These are phyloP conservation scores for Melitaea cinxia DNA, from an alignment of 1,140 invertebrate species.

Conservation along the genomic window DNA sequence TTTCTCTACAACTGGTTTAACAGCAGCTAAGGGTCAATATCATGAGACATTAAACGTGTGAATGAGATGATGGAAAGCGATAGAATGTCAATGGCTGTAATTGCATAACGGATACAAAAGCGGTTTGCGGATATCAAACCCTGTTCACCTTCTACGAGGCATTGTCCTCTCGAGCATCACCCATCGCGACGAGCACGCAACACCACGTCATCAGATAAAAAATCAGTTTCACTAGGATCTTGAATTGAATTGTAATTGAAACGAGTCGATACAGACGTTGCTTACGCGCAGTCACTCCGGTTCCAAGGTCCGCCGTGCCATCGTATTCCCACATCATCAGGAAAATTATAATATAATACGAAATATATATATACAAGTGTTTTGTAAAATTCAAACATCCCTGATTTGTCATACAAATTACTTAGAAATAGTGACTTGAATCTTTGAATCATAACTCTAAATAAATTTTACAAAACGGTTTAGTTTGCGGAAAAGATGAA, in stretches of 20 bases:
- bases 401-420: constrained; percentile 11
- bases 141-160: constrained; percentile 45
- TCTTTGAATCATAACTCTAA: constrained; percentile 4
- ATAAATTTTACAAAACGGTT: neutral
- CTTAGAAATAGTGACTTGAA: constrained; percentile 2
- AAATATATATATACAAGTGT: neutral
- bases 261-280: constrained; percentile 50
- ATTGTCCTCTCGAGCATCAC: constrained; percentile 45
- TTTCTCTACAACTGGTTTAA: too few relatives aligned
- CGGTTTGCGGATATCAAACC: constrained; percentile 43
- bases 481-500: constrained; percentile 24
- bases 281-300: constrained; percentile 47
- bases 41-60: too few relatives aligned
- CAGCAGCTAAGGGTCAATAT: too few relatives aligned
- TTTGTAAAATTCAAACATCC: neutral
- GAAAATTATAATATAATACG: constrained; percentile 17
- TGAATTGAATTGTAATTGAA: constrained; percentile 46
- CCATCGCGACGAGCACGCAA: constrained; percentile 43
- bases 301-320: constrained; percentile 45
- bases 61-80: too few relatives aligned
- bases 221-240: constrained; percentile 56
- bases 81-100: constrained; percentile 19
- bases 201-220: constrained; percentile 44
- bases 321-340: constrained; percentile 28
- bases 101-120: constrained; percentile 38